phyloP scores from a whole-genome alignment of 2,888 invertebrate species.

The Drosophila buzzatii region DNA sequence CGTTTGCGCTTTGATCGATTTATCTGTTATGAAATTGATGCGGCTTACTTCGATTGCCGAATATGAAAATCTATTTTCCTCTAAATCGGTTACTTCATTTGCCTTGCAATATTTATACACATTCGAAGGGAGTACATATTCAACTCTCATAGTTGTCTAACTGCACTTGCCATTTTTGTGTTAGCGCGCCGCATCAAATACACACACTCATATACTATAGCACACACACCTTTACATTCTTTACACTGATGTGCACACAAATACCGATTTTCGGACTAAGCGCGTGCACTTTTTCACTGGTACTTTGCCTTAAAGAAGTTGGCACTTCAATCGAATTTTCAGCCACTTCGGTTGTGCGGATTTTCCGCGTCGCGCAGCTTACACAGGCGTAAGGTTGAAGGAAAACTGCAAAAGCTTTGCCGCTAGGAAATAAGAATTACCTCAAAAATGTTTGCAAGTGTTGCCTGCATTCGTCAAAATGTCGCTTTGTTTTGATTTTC shows the following conservation, averaged over 20 bases:
- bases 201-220: slow-evolving; percentile 21
- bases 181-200: slow-evolving; percentile 49
- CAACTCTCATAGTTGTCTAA: slow-evolving; percentile 64
- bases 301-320: slow-evolving; percentile 43
- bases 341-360: slow-evolving; percentile 35
- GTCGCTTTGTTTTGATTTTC: slow-evolving; percentile 58
- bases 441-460: slow-evolving; percentile 59
- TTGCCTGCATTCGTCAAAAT: slow-evolving; percentile 59
- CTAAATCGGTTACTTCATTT: slow-evolving; percentile 21
- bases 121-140: slow-evolving; percentile 60
- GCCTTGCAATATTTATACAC: slow-evolving; percentile 35
- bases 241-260: slow-evolving; percentile 32
- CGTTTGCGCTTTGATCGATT: slow-evolving; percentile 62
- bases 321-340: slow-evolving; percentile 66
- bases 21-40: slow-evolving; percentile 75
- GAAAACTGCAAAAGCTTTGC: slow-evolving; percentile 76
- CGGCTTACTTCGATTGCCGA: slow-evolving; percentile 72
- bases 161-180: slow-evolving; percentile 63
- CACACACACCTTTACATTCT: slow-evolving; percentile 2
- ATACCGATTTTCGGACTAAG: slow-evolving; percentile 26
- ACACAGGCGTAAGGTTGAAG: slow-evolving; percentile 65
- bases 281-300: slow-evolving; percentile 47
- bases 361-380: slow-evolving; percentile 49
- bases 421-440: slow-evolving; percentile 65
- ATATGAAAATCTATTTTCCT: slow-evolving; percentile 15